A percentile compares a stretch with the other conserved stretches of the same genome.
These are phyloP conservation scores for Sternotherus odoratus DNA, from an alignment of 2,797 vertebrate genomes.

Conservation along the genomic window DNA sequence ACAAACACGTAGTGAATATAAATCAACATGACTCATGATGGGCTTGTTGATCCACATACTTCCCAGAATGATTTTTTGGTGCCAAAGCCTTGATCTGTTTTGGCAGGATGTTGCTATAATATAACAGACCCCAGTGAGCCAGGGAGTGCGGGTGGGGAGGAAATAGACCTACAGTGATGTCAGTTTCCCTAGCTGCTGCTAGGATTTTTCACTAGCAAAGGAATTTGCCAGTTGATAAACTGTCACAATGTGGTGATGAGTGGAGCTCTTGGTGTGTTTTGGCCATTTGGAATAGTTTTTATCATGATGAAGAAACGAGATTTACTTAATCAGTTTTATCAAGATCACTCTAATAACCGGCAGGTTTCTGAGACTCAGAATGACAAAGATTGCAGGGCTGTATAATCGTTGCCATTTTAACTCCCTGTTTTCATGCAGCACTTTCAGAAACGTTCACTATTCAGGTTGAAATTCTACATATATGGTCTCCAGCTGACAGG, in stretches of 20 bases:
- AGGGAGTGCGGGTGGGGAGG: neutral
- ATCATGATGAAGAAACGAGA: neutral
- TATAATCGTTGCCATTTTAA: neutral
- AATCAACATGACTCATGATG: conserved; percentile 15
- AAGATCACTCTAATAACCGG: neutral
- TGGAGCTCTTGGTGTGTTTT: neutral
- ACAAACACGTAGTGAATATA: neutral
- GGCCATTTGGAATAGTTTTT: neutral
- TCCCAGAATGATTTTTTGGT: conserved; percentile 20
- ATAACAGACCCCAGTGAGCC: neutral
- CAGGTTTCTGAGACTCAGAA: neutral
- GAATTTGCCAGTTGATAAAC: neutral
- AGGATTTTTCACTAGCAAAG: neutral
- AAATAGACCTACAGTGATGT: neutral
- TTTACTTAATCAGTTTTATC: rapidly evolving
- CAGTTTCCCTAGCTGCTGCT: neutral
- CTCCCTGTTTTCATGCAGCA: neutral
- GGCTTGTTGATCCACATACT: neutral
- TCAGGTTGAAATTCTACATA: neutral
- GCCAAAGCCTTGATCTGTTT: neutral
- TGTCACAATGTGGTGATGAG: neutral
- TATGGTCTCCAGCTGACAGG: neutral
- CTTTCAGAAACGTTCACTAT: neutral
- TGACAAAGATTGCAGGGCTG: neutral
- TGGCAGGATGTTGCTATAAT: neutral